Evolutionary conservation across 2,113 vertebrate genomes (phyloP), one percentile per base, ranked within the genome.

Genomic region (Pithys albifrons): DNA sequence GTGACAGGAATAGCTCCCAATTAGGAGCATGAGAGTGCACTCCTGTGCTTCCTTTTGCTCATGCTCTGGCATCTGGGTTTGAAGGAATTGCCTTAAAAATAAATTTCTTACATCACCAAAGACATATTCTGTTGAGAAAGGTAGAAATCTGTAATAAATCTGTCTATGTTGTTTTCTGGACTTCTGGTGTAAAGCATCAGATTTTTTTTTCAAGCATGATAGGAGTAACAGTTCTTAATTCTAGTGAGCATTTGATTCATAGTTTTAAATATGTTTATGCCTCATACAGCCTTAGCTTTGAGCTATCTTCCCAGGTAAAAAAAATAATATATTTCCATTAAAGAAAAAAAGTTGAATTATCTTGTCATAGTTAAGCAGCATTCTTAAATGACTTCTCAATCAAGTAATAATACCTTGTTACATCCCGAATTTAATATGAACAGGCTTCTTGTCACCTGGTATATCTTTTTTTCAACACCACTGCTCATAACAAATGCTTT

Each of bases 321-420:
- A 88, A 58, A 49, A 55, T 73, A 55, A 88, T 92, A 19, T 31
- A 65, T 91, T 94, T 81, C 31, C 24, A 35, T 65, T 67, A 17
- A 37, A 57, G 64, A 78, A 83, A 72, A 51, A 24, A 0, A 54
- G 48, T 54, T 78, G 45, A 65, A 72, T 91, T 88, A 89, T 25
- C 54, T 76, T 73, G 58, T 81, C 70, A 25, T 51, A 70, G 71
- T 77, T 81, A 92, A 80, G 77, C 20, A 75, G 65, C 24, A 88
- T 48, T 86, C 65, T 76, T 91, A 88, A 92, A 92, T 57, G 37
- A 75, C 58, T 94, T 94, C 69, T 93, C 61, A 76, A 2, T 52
- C 59, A 75, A 92, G 59, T 12, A 89, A 31, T 33, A 92, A 41
- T 84, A 72, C 71, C 59, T 85, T 0, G 0, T 89, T 90, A 90